Base-by-base conservation (phyloP, 2,113 vertebrate species). In the Larimichthys crocea region DNA sequence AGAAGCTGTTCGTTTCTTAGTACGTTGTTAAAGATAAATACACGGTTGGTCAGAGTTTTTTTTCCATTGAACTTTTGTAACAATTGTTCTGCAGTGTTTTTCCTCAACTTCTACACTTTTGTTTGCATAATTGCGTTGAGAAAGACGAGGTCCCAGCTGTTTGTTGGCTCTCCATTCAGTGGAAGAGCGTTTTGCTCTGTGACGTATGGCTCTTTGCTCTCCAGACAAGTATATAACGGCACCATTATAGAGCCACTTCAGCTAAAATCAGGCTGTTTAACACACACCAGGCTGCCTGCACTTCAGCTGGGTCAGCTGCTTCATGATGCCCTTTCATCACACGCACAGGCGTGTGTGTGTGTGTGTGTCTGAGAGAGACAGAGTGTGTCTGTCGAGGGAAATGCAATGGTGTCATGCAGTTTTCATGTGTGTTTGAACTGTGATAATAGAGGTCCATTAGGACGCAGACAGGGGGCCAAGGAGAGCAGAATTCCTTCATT, bases 371-470 rank as follows among this genome's bases (percentile, higher is more conserved):
- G 31, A 31, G 31, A 31, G 10, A 19, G 42, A 53, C 40, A 50
- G 26, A 26, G 26, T 26, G 62, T 64, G 46, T 76, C 2, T 44
- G 22, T 29, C 49, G n/a, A 22, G 15, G n/a, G 15, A 55, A 53
- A 29, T 20, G 44, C 6, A 14, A 16, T 35, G 42, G 73, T 79
- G 59, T 24, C 74, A 16, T 22, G 48, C n/a, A 20, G 48, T 62
- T 62, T 88, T 29, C 2, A 55, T 74, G 81, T 84, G 76, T 79
- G 77, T 80, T 72, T 86, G 77, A 81, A 86, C 80, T 86, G 76
- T 80, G 82, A 82, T 92, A 88, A 92, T 88, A 82, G 78, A 85
- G 76, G 74, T 79, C 88, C 82, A 92, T 88, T 91, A 91, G 65
- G 42, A 52, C 50, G 83, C 61, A 86, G 82, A 84, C 74, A 72